Evolutionary conservation across 2,797 vertebrate genomes (phyloP), one percentile per base, ranked within the genome.

Genomic region (Gadopsis marmoratus): DNA sequence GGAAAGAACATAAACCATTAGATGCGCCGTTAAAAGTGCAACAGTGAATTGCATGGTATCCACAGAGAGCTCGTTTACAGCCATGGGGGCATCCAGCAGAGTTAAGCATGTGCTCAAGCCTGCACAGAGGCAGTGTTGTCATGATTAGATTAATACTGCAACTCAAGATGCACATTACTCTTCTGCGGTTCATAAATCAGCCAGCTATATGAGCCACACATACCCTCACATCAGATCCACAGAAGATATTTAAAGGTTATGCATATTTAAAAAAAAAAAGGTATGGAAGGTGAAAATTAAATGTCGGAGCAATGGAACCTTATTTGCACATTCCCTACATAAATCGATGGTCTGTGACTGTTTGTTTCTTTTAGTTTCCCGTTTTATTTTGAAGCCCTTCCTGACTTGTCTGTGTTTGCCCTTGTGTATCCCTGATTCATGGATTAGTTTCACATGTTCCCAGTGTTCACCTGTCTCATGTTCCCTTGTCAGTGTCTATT

Each of bases 1-100:
- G 54, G 48, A 77, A 78, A 82, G 82, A 87, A 81, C 80, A 86
- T 74, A 85, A 90, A 84, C 81, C 89, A 88, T 91, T 88, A 71
- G 82, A 79, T 63, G 50, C 50, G 48, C 84, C 75, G 62, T 69
- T 82, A 60, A 50, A 56, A 56, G n/a, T 45, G 67, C 75, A 79
- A 50, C 79, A 85, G 45, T 48, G 71, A 74, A 78, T 66, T 63
- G 71, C 23, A 7, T 71, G 68, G 70, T 50, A 54, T 76, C 76
- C 55, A 43, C 41, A 62, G 56, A 80, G 76, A 54, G 71, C 67
- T 58, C 7, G 47, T 68, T 62, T 50, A 67, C 39, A 64, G 51
- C 59, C 50, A 48, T 21, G 65, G 17, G 71, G 76, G 72, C 71
- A 17, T 60, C 58, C 53, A 33, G 53, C 56, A 16, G 68, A 65